A percentile compares a stretch with the other conserved stretches of the same genome.
phyloP scores from a whole-genome alignment of 2,113 vertebrate genomes.

The Thunnus thynnus region DNA sequence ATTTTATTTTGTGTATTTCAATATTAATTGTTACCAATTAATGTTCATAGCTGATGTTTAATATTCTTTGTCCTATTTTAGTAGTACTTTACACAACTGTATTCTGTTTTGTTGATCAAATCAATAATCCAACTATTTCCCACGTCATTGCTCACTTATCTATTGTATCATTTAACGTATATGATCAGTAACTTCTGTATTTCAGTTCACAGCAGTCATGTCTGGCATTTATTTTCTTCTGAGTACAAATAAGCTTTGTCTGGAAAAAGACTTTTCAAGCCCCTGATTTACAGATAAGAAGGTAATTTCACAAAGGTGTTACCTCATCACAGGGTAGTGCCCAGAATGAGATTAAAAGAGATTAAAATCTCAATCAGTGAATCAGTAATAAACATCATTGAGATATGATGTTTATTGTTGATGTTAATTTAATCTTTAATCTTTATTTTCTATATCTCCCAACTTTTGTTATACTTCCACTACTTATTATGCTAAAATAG shows the following conservation, averaged over 20 bases:
- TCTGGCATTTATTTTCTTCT: too few relatives aligned
- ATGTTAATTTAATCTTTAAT: not conserved
- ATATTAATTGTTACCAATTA: not conserved
- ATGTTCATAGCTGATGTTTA: not conserved
- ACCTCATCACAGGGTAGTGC: not conserved
- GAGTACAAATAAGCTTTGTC: too few relatives aligned
- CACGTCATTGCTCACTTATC: not conserved
- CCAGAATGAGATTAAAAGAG: not conserved
- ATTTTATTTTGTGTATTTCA: not conserved
- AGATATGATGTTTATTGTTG: too few relatives aligned
- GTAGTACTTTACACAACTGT: not conserved
- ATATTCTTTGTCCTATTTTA: not conserved
- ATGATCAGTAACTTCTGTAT: not conserved
- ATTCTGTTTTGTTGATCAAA: not conserved
- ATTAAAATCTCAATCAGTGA: too few relatives aligned
- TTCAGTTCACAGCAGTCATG: not conserved
- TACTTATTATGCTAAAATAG: not conserved
- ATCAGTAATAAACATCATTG: too few relatives aligned
- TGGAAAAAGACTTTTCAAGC: too few relatives aligned
- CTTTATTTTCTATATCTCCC: not conserved
- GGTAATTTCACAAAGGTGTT: too few relatives aligned
- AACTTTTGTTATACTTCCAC: not conserved
- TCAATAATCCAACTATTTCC: not conserved
- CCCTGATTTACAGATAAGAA: too few relatives aligned
- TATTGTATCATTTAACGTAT: not conserved